Evolutionary conservation across 2,888 invertebrate species (phyloP).

Genomic region (Vanessa cardui): DNA sequence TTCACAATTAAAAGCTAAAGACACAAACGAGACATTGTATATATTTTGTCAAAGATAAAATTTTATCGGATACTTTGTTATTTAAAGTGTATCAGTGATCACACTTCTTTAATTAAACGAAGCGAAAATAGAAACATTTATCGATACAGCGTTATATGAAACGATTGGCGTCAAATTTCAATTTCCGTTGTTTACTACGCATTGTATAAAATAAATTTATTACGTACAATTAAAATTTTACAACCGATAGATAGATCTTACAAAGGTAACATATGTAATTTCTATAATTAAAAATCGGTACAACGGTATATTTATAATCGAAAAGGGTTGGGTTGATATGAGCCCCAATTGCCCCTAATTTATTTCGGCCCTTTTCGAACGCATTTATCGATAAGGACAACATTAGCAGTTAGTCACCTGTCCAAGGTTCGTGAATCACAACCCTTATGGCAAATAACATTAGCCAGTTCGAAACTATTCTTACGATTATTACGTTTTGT

Average conservation of each 20-base stretch:
- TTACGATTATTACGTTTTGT: too few relatives aligned
- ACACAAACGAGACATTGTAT: too few relatives aligned
- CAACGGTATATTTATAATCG: too few relatives aligned
- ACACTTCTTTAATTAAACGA: background rate
- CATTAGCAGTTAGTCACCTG: background rate
- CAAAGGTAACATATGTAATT: too few relatives aligned
- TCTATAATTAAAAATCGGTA: too few relatives aligned
- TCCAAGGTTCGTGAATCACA: slow-evolving; percentile 7
- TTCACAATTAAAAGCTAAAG: too few relatives aligned
- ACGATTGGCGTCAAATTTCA: background rate
- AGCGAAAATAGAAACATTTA: background rate
- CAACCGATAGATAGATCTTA: background rate
- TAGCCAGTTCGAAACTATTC: background rate
- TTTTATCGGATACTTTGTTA: too few relatives aligned
- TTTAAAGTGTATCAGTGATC: background rate
- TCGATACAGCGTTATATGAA: slow-evolving; percentile 4
- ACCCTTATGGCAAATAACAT: background rate
- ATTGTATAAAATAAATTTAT: background rate
- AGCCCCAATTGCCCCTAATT: too few relatives aligned
- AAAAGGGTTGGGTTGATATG: too few relatives aligned
- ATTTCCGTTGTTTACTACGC: slow-evolving; percentile 5
- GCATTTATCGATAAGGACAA: background rate
- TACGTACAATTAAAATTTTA: background rate
- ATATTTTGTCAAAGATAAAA: too few relatives aligned
- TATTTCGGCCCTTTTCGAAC: background rate